phyloP scores from a whole-genome alignment of 2,888 invertebrate species.

The Drosophila longiperda region DNA sequence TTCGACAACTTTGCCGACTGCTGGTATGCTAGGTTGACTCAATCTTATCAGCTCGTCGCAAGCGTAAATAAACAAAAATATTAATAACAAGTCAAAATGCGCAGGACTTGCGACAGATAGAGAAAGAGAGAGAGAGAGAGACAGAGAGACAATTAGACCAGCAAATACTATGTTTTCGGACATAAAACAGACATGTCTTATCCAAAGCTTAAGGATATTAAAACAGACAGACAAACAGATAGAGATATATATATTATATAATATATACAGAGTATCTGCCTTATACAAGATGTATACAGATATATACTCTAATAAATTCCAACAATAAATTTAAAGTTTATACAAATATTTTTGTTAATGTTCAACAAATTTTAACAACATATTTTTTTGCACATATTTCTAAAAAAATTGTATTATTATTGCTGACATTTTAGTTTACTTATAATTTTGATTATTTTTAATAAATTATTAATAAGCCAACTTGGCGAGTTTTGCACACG shows the following conservation, averaged over 20 bases:
- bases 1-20: conserved; percentile 35
- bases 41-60: conserved; percentile 59
- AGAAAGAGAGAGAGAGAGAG: neutral
- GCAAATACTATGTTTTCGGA: neutral
- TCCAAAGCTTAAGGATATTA: neutral
- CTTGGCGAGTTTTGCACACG: conserved; percentile 41
- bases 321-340: neutral
- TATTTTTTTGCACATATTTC: neutral
- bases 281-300: neutral
- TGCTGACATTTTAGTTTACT: conserved; percentile 40
- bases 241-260: neutral
- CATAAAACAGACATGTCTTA: neutral
- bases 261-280: neutral
- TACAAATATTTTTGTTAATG: conserved; percentile 11
- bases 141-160: neutral
- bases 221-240: neutral
- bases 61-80: conserved; percentile 64
- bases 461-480: conserved; percentile 62
- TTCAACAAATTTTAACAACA: conserved; percentile 37
- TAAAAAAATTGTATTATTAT: conserved; percentile 3
- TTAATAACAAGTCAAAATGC: conserved; percentile 49
- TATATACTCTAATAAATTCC: neutral
- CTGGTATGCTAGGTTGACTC: conserved; percentile 28
- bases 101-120: neutral
- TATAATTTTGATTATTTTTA: conserved; percentile 1